Percentiles rank a stretch among this genome's conserved stretches.
Evolutionary conservation across 2,797 vertebrate species (phyloP).

Genomic region (Dromococcyx pavoninus): DNA sequence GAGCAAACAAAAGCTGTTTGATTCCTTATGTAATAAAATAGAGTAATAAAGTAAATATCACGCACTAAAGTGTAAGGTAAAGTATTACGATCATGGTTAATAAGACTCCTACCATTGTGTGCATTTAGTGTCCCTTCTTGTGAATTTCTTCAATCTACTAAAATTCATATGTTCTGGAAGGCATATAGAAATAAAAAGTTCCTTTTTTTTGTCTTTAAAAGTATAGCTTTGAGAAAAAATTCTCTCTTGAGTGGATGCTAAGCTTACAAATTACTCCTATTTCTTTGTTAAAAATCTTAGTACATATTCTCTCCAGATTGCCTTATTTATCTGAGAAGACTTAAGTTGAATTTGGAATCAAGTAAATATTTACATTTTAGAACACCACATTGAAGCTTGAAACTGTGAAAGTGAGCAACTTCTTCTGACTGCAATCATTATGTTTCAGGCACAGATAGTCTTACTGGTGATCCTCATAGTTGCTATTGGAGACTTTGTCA

Average conservation of each 20-base stretch:
- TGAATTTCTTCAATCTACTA: not conserved
- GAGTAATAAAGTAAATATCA: not conserved
- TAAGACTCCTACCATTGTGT: not conserved
- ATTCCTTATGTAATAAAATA: not conserved
- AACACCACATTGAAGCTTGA: not conserved
- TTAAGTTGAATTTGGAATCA: not conserved
- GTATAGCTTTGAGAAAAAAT: not conserved
- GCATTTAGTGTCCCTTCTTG: not conserved
- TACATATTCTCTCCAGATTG: not conserved
- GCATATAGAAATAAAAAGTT: not conserved
- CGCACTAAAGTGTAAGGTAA: not conserved
- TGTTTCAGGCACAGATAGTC: constrained; percentile 93
- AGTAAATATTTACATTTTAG: not conserved
- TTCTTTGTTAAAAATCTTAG: not conserved
- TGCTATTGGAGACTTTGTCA: constrained; percentile 91
- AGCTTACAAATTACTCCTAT: not conserved
- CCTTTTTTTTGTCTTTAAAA: not conserved
- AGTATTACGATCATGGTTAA: not conserved
- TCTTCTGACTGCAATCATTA: not conserved
- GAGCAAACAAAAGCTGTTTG: not conserved
- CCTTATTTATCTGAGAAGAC: not conserved
- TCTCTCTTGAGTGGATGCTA: not conserved
- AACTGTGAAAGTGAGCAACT: not conserved
- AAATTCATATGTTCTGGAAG: not conserved
- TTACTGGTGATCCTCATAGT: constrained; percentile 89